Evolutionary conservation across 2,888 invertebrate genomes (phyloP).

Genomic region (Ochropleura plecta): DNA sequence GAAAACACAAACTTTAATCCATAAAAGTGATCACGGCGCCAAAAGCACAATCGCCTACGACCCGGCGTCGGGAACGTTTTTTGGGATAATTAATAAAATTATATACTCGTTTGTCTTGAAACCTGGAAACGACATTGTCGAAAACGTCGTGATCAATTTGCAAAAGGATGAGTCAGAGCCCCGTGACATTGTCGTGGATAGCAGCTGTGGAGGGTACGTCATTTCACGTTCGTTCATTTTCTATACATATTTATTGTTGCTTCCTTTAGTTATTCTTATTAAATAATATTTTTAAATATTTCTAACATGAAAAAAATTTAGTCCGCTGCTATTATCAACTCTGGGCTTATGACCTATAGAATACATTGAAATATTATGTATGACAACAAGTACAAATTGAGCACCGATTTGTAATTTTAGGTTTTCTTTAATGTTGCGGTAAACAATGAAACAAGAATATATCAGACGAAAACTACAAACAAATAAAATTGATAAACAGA

Average conservation of each 20-base stretch:
- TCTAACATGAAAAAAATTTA: no score
- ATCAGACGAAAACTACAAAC: no score
- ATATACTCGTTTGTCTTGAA: not conserved
- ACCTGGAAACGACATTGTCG: not conserved
- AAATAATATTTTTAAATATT: no score
- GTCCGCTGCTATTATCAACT: not conserved
- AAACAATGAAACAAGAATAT: no score
- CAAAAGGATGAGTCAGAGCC: not conserved
- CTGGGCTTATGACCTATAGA: not conserved
- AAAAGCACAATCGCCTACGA: not conserved
- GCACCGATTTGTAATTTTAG: no score
- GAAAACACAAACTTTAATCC: not conserved
- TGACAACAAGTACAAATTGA: no score
- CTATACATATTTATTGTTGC: not conserved
- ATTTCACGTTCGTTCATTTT: not conserved
- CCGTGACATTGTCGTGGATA: not conserved
- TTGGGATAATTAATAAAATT: not conserved
- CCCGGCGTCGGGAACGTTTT: not conserved
- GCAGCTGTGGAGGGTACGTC: conserved; percentile 3
- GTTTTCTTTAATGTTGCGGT: no score
- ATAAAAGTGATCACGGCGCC: not conserved
- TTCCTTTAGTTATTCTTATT: no score
- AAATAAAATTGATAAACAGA: no score
- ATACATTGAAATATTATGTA: not conserved
- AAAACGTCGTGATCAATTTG: not conserved